Conservation (phyloP, 1,140 invertebrate species). For the Coptotermes formosanus region DNA sequence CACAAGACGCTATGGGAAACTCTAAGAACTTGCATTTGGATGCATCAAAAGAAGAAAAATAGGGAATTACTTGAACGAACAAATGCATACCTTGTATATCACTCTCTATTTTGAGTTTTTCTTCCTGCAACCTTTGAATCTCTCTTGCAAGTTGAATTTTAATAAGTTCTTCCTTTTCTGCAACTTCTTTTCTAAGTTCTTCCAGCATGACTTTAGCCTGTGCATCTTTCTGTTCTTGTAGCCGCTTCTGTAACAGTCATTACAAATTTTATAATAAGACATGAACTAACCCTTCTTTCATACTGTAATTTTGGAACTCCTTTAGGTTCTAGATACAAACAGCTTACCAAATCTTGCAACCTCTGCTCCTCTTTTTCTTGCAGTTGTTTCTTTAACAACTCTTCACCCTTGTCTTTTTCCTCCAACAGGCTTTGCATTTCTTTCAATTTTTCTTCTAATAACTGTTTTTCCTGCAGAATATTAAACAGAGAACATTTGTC, state of each 20-base stretch:
- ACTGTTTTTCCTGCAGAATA: constrained; percentile 52
- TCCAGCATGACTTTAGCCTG: constrained; percentile 41
- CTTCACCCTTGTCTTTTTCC: constrained; percentile 45
- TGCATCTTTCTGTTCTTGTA: constrained; percentile 44
- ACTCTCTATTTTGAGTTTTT: constrained; percentile 13
- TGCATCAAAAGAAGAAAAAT: too few relatives aligned
- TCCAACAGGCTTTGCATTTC: constrained; percentile 49
- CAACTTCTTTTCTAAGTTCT: constrained; percentile 46
- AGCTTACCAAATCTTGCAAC: constrained; percentile 51
- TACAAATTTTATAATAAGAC: constrained; percentile 36
- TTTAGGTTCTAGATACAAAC: constrained; percentile 49
- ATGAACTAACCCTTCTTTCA: too few relatives aligned
- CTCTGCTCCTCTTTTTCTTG: constrained; percentile 52
- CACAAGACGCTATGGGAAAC: too few relatives aligned
- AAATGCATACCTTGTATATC: neutral
- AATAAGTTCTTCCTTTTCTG: constrained; percentile 44
- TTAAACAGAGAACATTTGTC: neutral
- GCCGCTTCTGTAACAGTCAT: constrained; percentile 47
- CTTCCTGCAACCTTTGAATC: constrained; percentile 49
- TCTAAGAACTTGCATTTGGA: too few relatives aligned
- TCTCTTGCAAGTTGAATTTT: constrained; percentile 48
- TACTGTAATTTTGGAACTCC: constrained; percentile 37
- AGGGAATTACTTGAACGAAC: too few relatives aligned
- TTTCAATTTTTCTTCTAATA: constrained; percentile 43
- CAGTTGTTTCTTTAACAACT: constrained; percentile 50